Base-by-base conservation (phyloP, 2,113 vertebrate species). In the Anser brachyrhynchus region DNA sequence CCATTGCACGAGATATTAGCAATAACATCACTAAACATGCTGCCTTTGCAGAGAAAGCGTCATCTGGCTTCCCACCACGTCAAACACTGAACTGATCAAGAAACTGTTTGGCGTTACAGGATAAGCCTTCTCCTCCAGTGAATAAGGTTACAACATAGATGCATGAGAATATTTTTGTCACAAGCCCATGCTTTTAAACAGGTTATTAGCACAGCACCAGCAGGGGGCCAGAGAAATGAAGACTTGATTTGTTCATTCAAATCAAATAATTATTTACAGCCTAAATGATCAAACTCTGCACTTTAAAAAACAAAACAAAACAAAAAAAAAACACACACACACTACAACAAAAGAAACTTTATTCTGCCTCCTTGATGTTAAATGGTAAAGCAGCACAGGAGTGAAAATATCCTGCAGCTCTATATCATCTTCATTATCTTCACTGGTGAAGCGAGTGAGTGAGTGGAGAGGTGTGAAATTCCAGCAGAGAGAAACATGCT, bases 381-480 rank as follows among this genome's bases (percentile, higher is more conserved):
- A 95, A 90, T 57, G 37, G 62, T 92, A 92, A 93, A 72, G 73
- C 39, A 91, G 90, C 58, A 35, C 35, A 89, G 57, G 46, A 96
- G 28, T 80, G 71, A 72, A 90, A 92, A 79, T 81, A 95, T 84
- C 44, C 57, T 82, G 22, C 33, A 90, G 74, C 39, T 70, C 87
- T 92, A 18, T 77, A 95, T 98, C 89, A 78, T 95, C 85, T 94
- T 97, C 95, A 95, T 95, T 97, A 97, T 95, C 93, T 92, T 96
- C 86, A 66, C 74, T 96, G 74, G 95, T 93, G 80, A 93, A 97
- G 75, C 91, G 89, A 96, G 55, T 82, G 28, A 97, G 86, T 78
- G 85, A 96, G 91, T 95, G 74, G 26, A 97, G 93, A 98, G 76
- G 93, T 97, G 94, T 96, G 95, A 97, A 96, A 98, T 98, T 98